These are phyloP conservation scores for Benitochromis conjunctus DNA, from an alignment of 2,113 vertebrate species.

Conservation along the genomic window DNA sequence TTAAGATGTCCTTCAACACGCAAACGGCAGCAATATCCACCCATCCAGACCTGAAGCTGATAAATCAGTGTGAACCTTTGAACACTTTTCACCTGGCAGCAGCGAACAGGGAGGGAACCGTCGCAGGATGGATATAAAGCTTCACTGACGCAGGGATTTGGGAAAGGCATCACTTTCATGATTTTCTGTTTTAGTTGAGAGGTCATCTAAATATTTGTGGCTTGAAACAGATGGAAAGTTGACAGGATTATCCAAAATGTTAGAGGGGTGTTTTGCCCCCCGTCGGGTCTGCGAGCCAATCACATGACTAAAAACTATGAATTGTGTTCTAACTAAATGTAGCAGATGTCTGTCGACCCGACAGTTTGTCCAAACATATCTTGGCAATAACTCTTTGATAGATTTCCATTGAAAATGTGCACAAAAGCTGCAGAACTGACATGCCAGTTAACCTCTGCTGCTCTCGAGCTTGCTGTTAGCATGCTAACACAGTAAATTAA, in stretches of 20 bases:
- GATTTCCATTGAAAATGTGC: not conserved
- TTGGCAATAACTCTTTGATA: not conserved
- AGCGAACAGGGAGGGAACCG: rapidly evolving
- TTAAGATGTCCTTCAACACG: not conserved
- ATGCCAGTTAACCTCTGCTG: not conserved
- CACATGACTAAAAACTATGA: not conserved
- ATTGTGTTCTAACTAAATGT: not conserved
- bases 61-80: not conserved
- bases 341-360: not conserved
- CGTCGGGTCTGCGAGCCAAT: not conserved
- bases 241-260: not conserved
- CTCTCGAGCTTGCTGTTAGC: not conserved
- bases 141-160: not conserved
- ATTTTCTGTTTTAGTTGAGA: not conserved
- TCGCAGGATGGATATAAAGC: not conserved
- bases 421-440: not conserved
- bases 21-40: not conserved
- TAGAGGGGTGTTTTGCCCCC: rapidly evolving
- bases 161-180: not conserved
- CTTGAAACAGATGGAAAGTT: not conserved
- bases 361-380: not conserved
- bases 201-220: not conserved
- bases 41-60: not conserved
- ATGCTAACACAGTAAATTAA: not conserved
- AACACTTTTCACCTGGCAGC: not conserved